Base-by-base conservation (phyloP, 1,140 invertebrate genomes). In the Heliconius himera region DNA sequence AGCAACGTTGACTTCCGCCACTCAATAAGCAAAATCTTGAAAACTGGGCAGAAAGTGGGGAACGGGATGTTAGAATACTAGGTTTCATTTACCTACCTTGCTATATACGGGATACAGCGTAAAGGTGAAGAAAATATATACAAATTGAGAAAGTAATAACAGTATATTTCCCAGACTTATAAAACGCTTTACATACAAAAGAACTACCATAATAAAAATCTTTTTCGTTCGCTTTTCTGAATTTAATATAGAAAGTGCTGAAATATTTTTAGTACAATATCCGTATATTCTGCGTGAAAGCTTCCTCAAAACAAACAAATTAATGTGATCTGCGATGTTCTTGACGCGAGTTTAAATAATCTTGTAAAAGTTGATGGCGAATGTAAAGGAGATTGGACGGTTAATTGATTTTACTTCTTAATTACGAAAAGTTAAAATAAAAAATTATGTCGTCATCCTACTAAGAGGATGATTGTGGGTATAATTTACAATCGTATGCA, bases 291-390 rank as follows among this genome's bases (percentile, higher is more conserved):
- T 56, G n/a, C n/a, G n/a, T 56, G 41, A 46, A 46, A 22, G 54
- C n/a, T n/a, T n/a, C n/a, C 54, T 60, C 54, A 22, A 22, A 60
- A 60, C 54, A 60, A 60, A 60, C 54, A 60, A 60, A 60, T 60
- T 60, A 22, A 60, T 60, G 22, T 20, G 8, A 51, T 4, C 49
- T 6, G 18, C 8, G 20, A 60, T 60, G 20, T 60, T 60, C 9
- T 60, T 60, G 41, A 46, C 41, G 13, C 13, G 41, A 56, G n/a
- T 11, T 60, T 60, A 60, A 60, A 60, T 60, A 60, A 60, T 26
- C n/a, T 60, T 60, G n/a, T 26, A 60, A 60, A 60, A 60, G 54
- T 60, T 26, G n/a, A 60, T 22, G n/a, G 54, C 8, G n/a, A 20
- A 60, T 60, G 9, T 22, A 60, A 60, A 60, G 9, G 54, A 60